Conservation (phyloP, 1,140 invertebrate genomes). For the Hycleus phaleratus region DNA sequence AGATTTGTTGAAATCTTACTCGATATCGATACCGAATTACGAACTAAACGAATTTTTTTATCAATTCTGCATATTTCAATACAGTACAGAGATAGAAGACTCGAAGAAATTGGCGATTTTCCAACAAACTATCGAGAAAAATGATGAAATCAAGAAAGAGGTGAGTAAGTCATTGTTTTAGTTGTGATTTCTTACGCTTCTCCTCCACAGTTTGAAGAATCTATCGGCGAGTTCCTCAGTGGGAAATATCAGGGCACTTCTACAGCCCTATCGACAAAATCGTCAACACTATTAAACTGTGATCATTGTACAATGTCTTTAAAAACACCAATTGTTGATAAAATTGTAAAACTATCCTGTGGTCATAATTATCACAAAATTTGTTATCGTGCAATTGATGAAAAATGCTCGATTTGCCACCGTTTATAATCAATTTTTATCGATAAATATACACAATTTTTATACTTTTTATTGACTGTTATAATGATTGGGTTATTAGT, state of each 20-base stretch:
- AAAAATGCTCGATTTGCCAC: constrained; percentile 10
- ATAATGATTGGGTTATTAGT: too few relatives aligned
- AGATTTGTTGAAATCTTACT: constrained; percentile 35
- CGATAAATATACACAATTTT: too few relatives aligned
- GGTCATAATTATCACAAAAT: constrained; percentile 29
- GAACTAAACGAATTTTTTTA: constrained; percentile 37
- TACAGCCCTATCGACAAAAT: background rate
- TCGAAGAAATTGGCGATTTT: background rate
- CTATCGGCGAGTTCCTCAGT: constrained; percentile 22
- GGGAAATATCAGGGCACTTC: constrained; percentile 20
- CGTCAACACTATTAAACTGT: constrained; percentile 7
- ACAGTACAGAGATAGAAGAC: constrained; percentile 2
- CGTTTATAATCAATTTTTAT: too few relatives aligned
- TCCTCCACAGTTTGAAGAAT: constrained; percentile 24
- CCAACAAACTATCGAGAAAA: background rate
- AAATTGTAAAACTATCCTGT: constrained; percentile 15
- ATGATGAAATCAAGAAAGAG: constrained; percentile 1
- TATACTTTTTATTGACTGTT: too few relatives aligned
- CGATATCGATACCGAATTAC: constrained; percentile 34
- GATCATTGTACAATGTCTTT: constrained; percentile 24
- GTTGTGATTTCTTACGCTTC: constrained; percentile 14
- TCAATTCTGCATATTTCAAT: constrained; percentile 34
- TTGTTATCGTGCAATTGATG: constrained; percentile 20
- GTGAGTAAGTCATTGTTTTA: constrained; percentile 1
- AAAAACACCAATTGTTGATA: constrained; percentile 23